phyloP scores from a whole-genome alignment of 2,113 vertebrate species.

The Bubo scandiacus region DNA sequence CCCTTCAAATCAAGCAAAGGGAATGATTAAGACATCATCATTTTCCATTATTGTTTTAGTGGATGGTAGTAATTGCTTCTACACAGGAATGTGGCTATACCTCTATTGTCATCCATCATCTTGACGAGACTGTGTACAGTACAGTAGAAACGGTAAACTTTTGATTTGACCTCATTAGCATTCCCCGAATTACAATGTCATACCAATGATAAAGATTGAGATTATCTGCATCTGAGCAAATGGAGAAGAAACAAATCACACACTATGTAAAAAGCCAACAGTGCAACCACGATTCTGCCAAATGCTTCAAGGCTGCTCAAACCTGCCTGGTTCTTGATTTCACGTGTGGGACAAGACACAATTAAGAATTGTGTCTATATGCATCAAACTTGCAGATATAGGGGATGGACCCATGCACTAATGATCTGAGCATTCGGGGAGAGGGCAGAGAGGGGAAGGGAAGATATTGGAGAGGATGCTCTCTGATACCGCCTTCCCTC shows the following conservation, averaged over 20 bases:
- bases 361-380: neutral
- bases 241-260: neutral
- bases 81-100: neutral
- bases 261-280: neutral
- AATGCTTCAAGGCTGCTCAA: neutral
- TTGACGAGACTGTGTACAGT: neutral
- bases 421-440: neutral
- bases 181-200: constrained; percentile 41
- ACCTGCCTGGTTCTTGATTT: neutral
- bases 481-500: neutral
- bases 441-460: neutral
- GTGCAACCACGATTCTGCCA: neutral
- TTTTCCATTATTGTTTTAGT: neutral
- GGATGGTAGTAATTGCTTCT: neutral
- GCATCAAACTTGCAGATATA: neutral
- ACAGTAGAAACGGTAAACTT: neutral
- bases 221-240: neutral
- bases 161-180: constrained; percentile 39
- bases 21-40: constrained; percentile 3
- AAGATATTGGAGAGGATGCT: neutral
- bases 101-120: constrained; percentile 1
- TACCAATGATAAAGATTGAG: neutral
- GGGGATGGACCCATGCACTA: neutral
- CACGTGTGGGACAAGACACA: neutral
- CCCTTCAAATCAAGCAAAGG: neutral